Base-by-base conservation (phyloP, 1,140 invertebrate genomes). In the Drosophila oshimai region DNA sequence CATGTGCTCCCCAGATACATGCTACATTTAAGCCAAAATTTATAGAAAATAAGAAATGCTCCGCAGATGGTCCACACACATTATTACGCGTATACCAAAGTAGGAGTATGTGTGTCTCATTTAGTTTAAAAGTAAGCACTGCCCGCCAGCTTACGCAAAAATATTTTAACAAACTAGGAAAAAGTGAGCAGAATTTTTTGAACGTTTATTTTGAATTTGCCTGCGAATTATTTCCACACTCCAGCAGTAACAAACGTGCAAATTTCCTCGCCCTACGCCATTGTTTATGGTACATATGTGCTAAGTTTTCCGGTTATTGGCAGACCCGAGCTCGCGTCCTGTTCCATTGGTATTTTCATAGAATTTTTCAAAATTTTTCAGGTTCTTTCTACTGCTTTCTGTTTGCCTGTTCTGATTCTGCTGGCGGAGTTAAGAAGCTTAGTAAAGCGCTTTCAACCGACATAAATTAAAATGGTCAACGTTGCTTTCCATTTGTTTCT, bases 11-110 rank as follows among this genome's bases (percentile, higher is more conserved):
- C 45, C 3, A 61, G 54, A 42, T 93, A 93, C 51, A 93, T 95
- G 70, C 95, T 96, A 89, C 94, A 96, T 73, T 92, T 93, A 58
- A 93, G 94, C 39, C 97, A 98, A 92, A 95, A 96, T 47, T 92
- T 93, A 28, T 94, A 97, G 83, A 70, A 55, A 49, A 29, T 22
- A 37, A 41, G 12, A 26, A 6, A 34, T 18, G 7, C 18, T 53
- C 39, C 3, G 26, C 4, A 12, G 22, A 29, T 28, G 12, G 18
- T 37, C 20, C 34, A 42, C 28, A 17, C 13, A 58, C n/a, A n/a
- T 39, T 17, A 31, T 13, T 26, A 29, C 37, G 12, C 13, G 51
- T 33, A 31, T 31, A 31, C 4, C 18, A 24, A 15, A 26, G 10
- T 13, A 24, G n/a, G 22, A 37, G n/a, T 20, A 18, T 24, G 13